Base-by-base conservation (phyloP, 1,140 invertebrate genomes). In the Planococcus citri region DNA sequence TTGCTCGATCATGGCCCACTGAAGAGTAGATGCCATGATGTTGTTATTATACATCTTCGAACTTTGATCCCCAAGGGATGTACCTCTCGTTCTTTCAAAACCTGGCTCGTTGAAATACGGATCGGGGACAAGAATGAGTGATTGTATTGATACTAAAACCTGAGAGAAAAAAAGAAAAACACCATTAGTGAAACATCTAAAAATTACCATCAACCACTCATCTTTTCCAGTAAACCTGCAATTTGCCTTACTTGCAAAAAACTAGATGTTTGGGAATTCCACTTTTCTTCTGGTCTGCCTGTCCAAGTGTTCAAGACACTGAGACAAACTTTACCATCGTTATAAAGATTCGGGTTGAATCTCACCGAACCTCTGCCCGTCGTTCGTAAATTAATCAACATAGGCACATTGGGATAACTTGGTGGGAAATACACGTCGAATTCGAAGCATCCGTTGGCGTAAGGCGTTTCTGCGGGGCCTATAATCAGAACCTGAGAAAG, bases 71-170 rank as follows among this genome's bases (percentile, higher is more conserved):
- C 93, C 95, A 27, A 87, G 87, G 21, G 91, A 86, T 64, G 93
- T 94, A 68, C 93, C 93, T 41, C 93, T 83, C 70, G 90, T 91
- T 72, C 94, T 84, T 81, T 98, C 95, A 79, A 95, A 97, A 24
- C 95, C 95, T 22, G 95, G 95, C 79, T 98, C 95, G 81, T 98
- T 98, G 80, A 97, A 98, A 79, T 97, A 98, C 9, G 95, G 95
- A 79, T 98, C 94, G 38, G 90, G 88, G 17, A 97, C 94, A 72
- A 98, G 81, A 76, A 98, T 98, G 71, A 98, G 22, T 91, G 70
- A 95, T 80, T 98, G 95, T 75, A 98, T 97, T 37, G 94, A 96
- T 14, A 97, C 93, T 74, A 98, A 82, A 41, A 98, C 93, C 88
- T 91, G 73, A 14, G 4, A 22, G 4, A 6, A 60, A 60, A 9